Conservation (phyloP, 1,140 invertebrate species). For the Periplaneta americana region DNA sequence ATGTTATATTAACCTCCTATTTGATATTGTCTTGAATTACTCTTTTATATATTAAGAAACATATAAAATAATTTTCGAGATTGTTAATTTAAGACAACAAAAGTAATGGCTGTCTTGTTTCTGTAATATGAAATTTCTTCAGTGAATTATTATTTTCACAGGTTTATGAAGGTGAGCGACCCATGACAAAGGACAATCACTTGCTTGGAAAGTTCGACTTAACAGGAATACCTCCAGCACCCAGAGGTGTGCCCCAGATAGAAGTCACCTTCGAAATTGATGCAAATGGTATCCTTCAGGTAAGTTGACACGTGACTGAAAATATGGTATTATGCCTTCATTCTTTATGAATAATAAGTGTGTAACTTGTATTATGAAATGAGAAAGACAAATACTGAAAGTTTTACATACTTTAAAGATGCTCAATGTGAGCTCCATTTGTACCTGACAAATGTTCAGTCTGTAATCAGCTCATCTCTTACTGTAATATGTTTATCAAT, state of each 20-base stretch:
- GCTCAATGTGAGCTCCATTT: too few relatives aligned
- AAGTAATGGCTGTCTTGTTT: background rate
- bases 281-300: conserved; percentile 93
- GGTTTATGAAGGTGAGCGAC: conserved; percentile 95
- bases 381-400: too few relatives aligned
- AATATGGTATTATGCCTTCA: too few relatives aligned
- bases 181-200: conserved; percentile 99
- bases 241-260: conserved; percentile 97
- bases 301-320: too few relatives aligned
- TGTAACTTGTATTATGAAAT: too few relatives aligned
- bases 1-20: too few relatives aligned
- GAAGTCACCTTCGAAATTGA: conserved; percentile 99
- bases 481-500: too few relatives aligned
- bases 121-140: background rate
- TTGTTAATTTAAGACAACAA: background rate
- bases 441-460: too few relatives aligned
- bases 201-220: conserved; percentile 96
- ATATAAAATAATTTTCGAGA: background rate
- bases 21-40: background rate
- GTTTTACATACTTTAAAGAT: too few relatives aligned
- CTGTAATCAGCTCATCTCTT: too few relatives aligned
- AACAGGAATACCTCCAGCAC: conserved; percentile 96
- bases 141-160: conserved; percentile 40
- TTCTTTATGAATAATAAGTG: too few relatives aligned
- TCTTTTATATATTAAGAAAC: background rate